Base-by-base conservation (phyloP, 2,888 invertebrate genomes). In the Lottia scabra region DNA sequence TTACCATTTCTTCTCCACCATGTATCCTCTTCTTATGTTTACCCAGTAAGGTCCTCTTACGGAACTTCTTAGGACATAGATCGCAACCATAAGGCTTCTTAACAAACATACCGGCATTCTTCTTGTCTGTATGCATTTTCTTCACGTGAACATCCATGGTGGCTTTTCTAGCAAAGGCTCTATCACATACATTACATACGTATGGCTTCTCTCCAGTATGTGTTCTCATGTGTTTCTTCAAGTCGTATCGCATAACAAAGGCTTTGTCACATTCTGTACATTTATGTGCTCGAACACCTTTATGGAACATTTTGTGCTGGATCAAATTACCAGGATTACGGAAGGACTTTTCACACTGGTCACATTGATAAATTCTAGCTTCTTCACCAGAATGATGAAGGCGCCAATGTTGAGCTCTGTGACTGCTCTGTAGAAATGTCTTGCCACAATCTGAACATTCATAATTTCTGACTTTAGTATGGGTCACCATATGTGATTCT, bases 261-360 rank as follows among this genome's bases (percentile, higher is more conserved):
- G 44, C 44, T 65, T 44, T 65, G 43, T 65, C 23, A 15, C 65
- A 65, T 30, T 65, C 19, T n/a, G 38, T 44, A 27, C 65, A 65
- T 44, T 38, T 44, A 65, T 44, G 44, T n/a, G 65, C 38, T 65
- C 44, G 43, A 65, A 65, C 44, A 15, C 44, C 44, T n/a, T 43
- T 38, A 38, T 65, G 65, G 30, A 65, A 44, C 65, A 44, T 38
- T n/a, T 65, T 44, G 30, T 65, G 65, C 5, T 65, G 65, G 19
- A 44, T 65, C 23, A 65, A 16, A 13, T 44, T 38, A 16, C 44
- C 44, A 44, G 38, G 15, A 12, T 44, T 65, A 19, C 43, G 38
- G 44, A 65, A 65, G 15, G 43, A 44, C 23, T 65, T 65, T 15
- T 38, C 65, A 65, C 65, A 65, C 43, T 43, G 38, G 26, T 65